Base-by-base conservation (phyloP, 2,888 invertebrate species). In the Tetragonisca angustula region DNA sequence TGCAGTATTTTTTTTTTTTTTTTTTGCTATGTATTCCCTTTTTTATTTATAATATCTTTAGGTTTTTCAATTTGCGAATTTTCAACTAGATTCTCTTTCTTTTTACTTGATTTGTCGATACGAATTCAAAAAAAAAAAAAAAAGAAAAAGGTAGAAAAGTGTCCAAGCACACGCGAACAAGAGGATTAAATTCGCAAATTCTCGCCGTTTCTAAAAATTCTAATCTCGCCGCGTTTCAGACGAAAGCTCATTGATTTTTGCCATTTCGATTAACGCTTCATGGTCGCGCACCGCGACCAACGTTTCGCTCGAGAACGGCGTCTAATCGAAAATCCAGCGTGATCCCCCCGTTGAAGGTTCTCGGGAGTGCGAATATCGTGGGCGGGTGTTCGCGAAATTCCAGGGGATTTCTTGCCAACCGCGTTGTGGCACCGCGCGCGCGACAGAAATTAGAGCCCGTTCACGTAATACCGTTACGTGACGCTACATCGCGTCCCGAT, bases 401-500 rank as follows among this genome's bases (percentile, higher is more conserved):
- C 74, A 2, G 32, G 59, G 75, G 80, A 83, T 87, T 85, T 82
- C 83, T 86, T 76, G 81, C 43, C 27, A 27, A 27, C 17, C 67
- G 75, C 36, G 49, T 52, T 72, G 56, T 61, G 76, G 21, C 64
- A 24, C 62, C 76, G 71, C 56, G 71, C 73, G 71, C 43, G 43
- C 43, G 43, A 32, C 4, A 74, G 78, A 85, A 81, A 86, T 86
- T 85, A 82, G 67, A 82, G 76, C 65, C 61, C 49, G 49, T 64
- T 86, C 72, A 68, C 77, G 73, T 82, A 82, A 85, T 82, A 71
- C 79, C 76, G 73, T 84, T 86, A 78, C 84, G 75, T 75, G 82
- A 79, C 75, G 68, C 73, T 86, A 82, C 80, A 82, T 84, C 64
- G 73, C 77, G 67, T 78, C 43, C 67, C 73, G 62, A 84, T 84